phyloP scores from a whole-genome alignment of 2,113 vertebrate species.

The Gracilinanus agilis region DNA sequence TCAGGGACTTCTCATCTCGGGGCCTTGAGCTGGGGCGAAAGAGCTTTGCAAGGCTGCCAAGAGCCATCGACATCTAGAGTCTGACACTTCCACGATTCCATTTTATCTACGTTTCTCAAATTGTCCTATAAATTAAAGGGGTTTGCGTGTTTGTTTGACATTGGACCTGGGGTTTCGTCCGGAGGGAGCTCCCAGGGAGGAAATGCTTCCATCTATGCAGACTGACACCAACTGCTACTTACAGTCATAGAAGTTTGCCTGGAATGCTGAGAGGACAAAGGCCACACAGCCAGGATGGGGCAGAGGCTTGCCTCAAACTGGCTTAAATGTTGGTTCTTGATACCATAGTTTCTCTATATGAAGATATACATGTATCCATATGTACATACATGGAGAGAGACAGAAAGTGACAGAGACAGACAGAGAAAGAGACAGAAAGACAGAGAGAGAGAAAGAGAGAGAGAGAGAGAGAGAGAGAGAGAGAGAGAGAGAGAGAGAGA shows the following conservation, averaged over 20 bases:
- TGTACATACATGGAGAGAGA: no score
- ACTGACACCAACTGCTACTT: neutral
- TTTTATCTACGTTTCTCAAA: neutral
- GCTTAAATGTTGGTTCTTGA: neutral
- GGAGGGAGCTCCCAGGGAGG: neutral
- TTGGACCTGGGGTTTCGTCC: neutral
- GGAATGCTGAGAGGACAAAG: neutral
- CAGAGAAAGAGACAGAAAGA: no score
- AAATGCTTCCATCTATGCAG: neutral
- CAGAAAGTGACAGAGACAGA: no score
- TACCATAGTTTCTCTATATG: neutral
- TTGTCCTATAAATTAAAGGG: neutral
- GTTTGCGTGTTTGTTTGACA: neutral
- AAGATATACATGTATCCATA: no score
- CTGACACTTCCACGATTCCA: neutral
- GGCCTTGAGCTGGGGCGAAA: no score
- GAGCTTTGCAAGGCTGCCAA: neutral
- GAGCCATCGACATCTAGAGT: neutral
- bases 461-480: no score
- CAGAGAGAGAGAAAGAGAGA: no score
- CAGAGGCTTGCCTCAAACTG: neutral
- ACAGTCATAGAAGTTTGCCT: neutral
- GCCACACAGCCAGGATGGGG: neutral
- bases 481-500: no score
- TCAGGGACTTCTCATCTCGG: neutral